phyloP scores from a whole-genome alignment of 2,113 vertebrate species.

The Nestor notabilis region DNA sequence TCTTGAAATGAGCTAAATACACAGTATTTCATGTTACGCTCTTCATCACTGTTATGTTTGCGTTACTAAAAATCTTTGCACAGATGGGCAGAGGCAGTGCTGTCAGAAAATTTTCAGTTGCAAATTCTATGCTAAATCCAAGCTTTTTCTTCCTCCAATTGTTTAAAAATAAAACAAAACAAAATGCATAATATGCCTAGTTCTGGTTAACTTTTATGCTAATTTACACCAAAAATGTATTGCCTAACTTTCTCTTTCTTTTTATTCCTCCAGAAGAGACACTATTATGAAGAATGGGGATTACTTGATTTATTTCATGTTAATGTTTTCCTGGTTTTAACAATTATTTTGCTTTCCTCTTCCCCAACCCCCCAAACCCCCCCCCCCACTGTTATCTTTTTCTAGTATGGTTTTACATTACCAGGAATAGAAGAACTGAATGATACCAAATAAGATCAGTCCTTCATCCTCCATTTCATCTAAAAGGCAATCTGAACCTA shows the following conservation, averaged over 20 bases:
- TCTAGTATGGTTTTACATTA: background rate
- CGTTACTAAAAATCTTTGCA: conserved; percentile 52
- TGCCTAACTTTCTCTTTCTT: background rate
- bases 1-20: conserved; percentile 6
- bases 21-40: conserved; percentile 36
- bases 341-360: background rate
- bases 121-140: conserved; percentile 49
- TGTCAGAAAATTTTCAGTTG: conserved; percentile 61
- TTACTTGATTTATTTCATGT: background rate
- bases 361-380: background rate
- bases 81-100: conserved; percentile 63
- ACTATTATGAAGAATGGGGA: background rate
- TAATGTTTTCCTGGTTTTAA: background rate
- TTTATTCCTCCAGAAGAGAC: background rate
- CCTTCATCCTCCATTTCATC: background rate
- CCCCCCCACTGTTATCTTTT: background rate
- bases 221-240: background rate
- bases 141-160: conserved; percentile 48
- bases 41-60: conserved; percentile 42
- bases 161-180: conserved; percentile 66
- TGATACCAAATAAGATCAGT: background rate
- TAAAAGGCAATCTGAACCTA: background rate
- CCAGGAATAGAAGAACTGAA: background rate
- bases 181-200: conserved; percentile 5
- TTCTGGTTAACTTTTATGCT: background rate